Evolutionary conservation across 1,140 invertebrate genomes (phyloP).

Genomic region (Trichonephila inaurata): DNA sequence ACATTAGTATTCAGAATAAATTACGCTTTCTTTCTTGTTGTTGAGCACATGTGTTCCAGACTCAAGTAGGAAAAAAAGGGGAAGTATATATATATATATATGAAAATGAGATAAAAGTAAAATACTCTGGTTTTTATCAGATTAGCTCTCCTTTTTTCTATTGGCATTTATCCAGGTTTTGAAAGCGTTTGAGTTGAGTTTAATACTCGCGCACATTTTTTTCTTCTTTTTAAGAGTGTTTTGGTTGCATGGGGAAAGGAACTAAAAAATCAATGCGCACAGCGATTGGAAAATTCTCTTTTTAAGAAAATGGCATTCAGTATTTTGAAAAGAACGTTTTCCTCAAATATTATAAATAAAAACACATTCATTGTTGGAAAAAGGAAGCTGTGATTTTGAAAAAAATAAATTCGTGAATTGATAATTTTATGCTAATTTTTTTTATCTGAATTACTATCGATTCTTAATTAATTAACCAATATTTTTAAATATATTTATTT

Average conservation of each 20-base stretch:
- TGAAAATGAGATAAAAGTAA: conserved; percentile 10
- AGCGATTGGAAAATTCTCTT: neutral
- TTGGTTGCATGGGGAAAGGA: neutral
- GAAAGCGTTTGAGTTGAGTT: neutral
- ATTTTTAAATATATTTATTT: no score
- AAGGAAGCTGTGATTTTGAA: no score
- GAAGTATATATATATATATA: neutral
- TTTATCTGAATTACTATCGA: no score
- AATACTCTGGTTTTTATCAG: conserved; percentile 46
- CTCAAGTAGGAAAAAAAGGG: neutral
- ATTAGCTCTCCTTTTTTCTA: conserved; percentile 13
- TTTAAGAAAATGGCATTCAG: neutral
- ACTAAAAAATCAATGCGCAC: neutral
- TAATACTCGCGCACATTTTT: neutral
- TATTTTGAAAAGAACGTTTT: no score
- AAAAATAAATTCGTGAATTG: no score
- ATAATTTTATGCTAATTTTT: no score
- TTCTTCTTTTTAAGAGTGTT: neutral
- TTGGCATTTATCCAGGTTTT: conserved; percentile 52
- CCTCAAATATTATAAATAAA: no score
- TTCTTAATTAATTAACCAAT: no score
- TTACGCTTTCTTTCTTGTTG: neutral
- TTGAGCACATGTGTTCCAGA: neutral
- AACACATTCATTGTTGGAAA: no score
- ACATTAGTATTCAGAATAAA: conserved; percentile 63